phyloP scores from a whole-genome alignment of 1,140 invertebrate genomes.

The Panulirus ornatus region DNA sequence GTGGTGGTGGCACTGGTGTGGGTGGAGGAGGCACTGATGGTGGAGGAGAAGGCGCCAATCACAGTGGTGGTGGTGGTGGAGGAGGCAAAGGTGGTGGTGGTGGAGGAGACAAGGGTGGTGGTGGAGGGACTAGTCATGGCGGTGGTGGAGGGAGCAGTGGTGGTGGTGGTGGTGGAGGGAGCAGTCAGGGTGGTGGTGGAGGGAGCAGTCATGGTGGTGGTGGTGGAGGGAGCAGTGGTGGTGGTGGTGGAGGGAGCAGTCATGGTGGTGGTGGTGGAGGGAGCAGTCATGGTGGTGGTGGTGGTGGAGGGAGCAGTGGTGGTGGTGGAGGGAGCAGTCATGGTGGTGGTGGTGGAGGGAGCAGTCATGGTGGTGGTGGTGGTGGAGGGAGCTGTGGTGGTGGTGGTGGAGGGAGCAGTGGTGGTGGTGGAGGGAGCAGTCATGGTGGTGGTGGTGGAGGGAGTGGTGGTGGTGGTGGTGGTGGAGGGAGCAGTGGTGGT shows the following conservation, averaged over 20 bases:
- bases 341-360: too few species aligned
- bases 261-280: too few species aligned
- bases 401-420: not conserved
- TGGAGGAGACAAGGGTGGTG: too few species aligned
- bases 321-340: not conserved
- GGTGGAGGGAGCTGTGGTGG: not conserved
- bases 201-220: not conserved
- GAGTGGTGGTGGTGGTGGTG: too few species aligned
- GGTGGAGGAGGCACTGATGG: too few species aligned
- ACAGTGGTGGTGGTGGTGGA: too few species aligned
- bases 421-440: constrained; percentile 4
- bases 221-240: not conserved
- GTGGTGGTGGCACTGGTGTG: too few species aligned
- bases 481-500: not conserved
- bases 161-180: not conserved
- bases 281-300: not conserved
- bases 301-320: not conserved
- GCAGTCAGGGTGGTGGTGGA: not conserved
- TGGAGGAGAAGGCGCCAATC: too few species aligned
- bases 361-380: not conserved
- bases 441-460: too few species aligned
- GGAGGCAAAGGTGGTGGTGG: too few species aligned
- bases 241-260: too few species aligned
- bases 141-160: not conserved
- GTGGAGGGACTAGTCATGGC: too few species aligned